Evolutionary conservation across 2,797 vertebrate genomes (phyloP).

Genomic region (Hydrophis major): DNA sequence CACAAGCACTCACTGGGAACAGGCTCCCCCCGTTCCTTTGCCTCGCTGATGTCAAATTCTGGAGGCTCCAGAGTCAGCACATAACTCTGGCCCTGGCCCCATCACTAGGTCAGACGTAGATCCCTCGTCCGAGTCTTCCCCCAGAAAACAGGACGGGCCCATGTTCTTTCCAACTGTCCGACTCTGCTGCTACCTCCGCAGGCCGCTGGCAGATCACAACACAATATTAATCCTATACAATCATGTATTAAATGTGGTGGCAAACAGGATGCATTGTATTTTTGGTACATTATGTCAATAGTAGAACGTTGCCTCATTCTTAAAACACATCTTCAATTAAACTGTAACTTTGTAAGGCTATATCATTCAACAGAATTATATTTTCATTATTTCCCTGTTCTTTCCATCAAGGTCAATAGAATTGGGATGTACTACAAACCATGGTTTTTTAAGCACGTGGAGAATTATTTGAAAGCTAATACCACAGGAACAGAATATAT

Average conservation of each 20-base stretch:
- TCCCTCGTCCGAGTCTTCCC: too few species aligned
- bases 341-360: background rate
- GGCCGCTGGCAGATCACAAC: too few species aligned
- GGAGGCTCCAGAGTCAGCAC: too few species aligned
- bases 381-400: background rate
- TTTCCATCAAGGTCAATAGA: constrained; percentile 82
- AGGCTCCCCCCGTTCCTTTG: too few species aligned
- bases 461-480: constrained; percentile 80
- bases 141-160: too few species aligned
- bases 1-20: too few species aligned
- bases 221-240: background rate
- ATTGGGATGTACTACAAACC: constrained; percentile 95
- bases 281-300: background rate
- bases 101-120: too few species aligned
- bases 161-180: too few species aligned
- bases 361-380: background rate
- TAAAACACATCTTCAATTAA: background rate
- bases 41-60: too few species aligned
- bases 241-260: background rate
- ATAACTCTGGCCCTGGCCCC: too few species aligned
- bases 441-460: constrained; percentile 97
- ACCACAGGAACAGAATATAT: constrained; percentile 84
- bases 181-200: too few species aligned
- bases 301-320: background rate
- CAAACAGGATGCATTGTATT: background rate